These are phyloP conservation scores for Xestobium rufovillosum DNA, from an alignment of 2,888 invertebrate genomes.

Conservation along the genomic window DNA sequence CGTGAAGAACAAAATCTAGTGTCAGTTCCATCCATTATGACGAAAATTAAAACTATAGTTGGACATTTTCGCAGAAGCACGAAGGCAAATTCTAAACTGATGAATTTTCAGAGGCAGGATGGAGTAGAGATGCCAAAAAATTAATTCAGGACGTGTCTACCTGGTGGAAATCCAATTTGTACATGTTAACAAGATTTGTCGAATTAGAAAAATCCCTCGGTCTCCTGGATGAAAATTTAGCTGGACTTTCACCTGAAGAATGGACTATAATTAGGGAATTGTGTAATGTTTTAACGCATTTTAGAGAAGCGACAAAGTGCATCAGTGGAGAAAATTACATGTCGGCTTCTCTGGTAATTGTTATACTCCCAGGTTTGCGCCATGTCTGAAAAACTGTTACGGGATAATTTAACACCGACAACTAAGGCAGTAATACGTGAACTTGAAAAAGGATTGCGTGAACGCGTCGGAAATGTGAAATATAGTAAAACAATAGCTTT, in stretches of 20 bases:
- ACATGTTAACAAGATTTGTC: slow-evolving; percentile 19
- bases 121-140: slow-evolving; percentile 13
- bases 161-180: slow-evolving; percentile 3
- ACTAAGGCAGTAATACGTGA: neutral
- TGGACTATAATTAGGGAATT: slow-evolving; percentile 10
- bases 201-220: slow-evolving; percentile 19
- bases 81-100: slow-evolving; percentile 1
- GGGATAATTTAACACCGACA: neutral
- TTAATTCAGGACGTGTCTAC: slow-evolving; percentile 9
- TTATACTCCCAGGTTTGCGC: slow-evolving; percentile 18
- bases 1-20: too few relatives aligned
- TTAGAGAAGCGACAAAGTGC: slow-evolving; percentile 25
- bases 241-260: slow-evolving; percentile 19
- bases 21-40: neutral
- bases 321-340: slow-evolving; percentile 26
- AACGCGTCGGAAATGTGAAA: slow-evolving; percentile 17
- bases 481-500: slow-evolving; percentile 16
- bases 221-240: slow-evolving; percentile 16
- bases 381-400: slow-evolving; percentile 16
- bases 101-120: slow-evolving; percentile 2
- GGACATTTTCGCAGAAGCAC: slow-evolving; percentile 1
- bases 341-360: slow-evolving; percentile 22
- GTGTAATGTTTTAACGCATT: slow-evolving; percentile 21
- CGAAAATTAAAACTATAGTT: slow-evolving; percentile 1
- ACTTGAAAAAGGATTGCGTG: neutral